Conservation (phyloP, 2,797 vertebrate species). For the Caiman crocodilus region DNA sequence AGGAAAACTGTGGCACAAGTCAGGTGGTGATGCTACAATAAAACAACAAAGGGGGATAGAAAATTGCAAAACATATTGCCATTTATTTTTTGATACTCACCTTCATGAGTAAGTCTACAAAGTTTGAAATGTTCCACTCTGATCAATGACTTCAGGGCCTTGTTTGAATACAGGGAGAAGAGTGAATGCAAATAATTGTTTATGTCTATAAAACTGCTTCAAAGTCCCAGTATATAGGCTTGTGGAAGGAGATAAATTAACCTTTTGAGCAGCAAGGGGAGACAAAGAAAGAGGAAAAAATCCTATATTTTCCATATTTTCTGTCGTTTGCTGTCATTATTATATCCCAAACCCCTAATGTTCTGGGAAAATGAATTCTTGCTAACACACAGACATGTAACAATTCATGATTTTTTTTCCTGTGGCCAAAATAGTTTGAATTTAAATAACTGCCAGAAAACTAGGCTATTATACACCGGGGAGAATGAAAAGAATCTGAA, state of each 20-base stretch:
- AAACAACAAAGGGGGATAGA: conserved; percentile 29
- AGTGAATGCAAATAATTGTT: conserved; percentile 27
- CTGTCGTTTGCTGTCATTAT: not conserved
- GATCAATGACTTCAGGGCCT: not conserved
- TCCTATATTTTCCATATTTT: not conserved
- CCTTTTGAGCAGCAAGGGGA: not conserved
- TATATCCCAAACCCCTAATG: not conserved
- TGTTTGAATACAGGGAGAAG: not conserved
- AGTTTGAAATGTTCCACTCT: not conserved
- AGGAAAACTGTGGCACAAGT: conserved; percentile 6
- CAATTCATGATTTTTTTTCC: not conserved
- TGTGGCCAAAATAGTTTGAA: not conserved
- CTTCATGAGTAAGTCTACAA: conserved; percentile 9
- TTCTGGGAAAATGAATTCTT: conserved; percentile 8
- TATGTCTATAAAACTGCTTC: not conserved
- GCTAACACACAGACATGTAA: not conserved
- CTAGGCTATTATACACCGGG: accelerated
- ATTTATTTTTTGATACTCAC: conserved; percentile 28
- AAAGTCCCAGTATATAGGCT: not conserved
- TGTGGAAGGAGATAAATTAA: conserved; percentile 17
- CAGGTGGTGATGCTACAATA: accelerated
- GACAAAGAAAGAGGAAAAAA: no score
- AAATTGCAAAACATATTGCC: conserved; percentile 3
- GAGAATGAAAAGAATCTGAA: not conserved
- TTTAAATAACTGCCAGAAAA: not conserved